Evolutionary conservation across 2,113 vertebrate genomes (phyloP).

Genomic region (Daubentonia madagascariensis): DNA sequence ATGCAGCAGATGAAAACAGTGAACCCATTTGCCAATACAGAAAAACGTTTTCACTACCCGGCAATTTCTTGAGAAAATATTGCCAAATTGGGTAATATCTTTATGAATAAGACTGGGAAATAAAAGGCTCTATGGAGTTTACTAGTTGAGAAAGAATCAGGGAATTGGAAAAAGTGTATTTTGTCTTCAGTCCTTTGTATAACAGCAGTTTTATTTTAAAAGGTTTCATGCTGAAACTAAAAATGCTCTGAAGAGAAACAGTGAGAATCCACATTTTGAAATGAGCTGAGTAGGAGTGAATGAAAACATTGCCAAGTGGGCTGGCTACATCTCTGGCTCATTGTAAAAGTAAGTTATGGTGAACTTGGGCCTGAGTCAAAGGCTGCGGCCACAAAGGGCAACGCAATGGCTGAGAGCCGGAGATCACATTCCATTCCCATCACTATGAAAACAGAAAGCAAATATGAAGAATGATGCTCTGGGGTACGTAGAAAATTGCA

Average conservation of each 20-base stretch:
- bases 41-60: not conserved
- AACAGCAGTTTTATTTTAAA: constrained; percentile 18
- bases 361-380: constrained; percentile 62
- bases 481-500: not conserved
- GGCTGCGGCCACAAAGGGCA: constrained; percentile 54
- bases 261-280: not conserved
- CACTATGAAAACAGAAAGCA: constrained; percentile 76
- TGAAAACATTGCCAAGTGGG: constrained; percentile 47
- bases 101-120: not conserved
- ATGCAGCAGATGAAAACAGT: not conserved
- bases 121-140: not conserved
- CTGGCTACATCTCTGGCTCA: constrained; percentile 57
- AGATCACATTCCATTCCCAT: constrained; percentile 73
- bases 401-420: not conserved
- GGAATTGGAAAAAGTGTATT: not conserved
- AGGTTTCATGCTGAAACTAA: not conserved
- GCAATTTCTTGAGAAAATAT: constrained; percentile 10
- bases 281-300: constrained; percentile 31
- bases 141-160: not conserved
- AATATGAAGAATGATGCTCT: constrained; percentile 59
- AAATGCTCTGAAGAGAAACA: not conserved
- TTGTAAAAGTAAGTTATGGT: constrained; percentile 61
- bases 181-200: not conserved
- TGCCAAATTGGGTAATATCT: not conserved
- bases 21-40: not conserved